Conservation (phyloP, 1,140 invertebrate species). For the Eciton burchellii region DNA sequence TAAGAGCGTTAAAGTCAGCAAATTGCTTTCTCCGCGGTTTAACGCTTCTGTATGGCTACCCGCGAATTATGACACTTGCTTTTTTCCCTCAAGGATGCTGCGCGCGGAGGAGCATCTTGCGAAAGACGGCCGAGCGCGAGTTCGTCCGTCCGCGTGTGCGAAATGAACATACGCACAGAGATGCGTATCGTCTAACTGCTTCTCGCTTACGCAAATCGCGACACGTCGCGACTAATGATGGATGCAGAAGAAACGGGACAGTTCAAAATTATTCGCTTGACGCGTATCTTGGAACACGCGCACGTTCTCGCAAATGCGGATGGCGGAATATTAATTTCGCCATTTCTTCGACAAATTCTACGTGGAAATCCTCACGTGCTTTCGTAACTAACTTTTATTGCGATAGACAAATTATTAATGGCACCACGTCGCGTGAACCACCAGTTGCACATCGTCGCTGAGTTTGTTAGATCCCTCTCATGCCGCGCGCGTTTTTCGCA, state of each 20-base stretch:
- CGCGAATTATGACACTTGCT: conserved; percentile 45
- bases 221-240: too few species aligned
- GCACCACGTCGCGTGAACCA: conserved; percentile 5
- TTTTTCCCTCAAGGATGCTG: conserved; percentile 36
- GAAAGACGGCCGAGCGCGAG: background rate
- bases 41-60: background rate
- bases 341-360: too few species aligned
- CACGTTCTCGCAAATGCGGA: background rate
- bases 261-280: too few species aligned
- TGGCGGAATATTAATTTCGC: background rate
- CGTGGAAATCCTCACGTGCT: background rate
- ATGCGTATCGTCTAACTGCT: background rate
- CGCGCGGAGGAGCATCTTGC: background rate
- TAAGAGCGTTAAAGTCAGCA: conserved; percentile 19
- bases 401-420: conserved; percentile 26
- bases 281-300: too few species aligned
- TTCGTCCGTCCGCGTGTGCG: background rate
- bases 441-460: conserved; percentile 1
- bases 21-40: conserved; percentile 47
- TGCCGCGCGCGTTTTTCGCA: background rate
- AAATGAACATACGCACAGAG: background rate
- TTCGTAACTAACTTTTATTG: conserved; percentile 6
- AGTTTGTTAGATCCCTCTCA: conserved; percentile 4
- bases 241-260: too few species aligned
- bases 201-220: too few species aligned